Conservation (phyloP, 1,140 invertebrate genomes). For the Tetramorium simillimum region DNA sequence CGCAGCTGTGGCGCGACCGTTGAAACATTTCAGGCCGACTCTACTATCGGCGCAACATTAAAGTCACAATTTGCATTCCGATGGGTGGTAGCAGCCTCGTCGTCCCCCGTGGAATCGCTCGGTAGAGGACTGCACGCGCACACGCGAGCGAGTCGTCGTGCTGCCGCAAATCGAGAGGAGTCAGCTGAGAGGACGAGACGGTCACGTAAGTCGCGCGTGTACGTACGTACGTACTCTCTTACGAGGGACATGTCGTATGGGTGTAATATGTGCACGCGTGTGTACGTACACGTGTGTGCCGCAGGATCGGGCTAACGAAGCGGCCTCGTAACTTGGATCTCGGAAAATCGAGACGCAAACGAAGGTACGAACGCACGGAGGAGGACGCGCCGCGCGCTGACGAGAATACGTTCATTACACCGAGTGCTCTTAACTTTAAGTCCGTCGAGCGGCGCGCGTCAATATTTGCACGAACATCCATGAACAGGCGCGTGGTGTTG, state of each 20-base stretch:
- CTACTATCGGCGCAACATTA: constrained; percentile 39
- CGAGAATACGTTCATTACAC: neutral
- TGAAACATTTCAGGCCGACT: constrained; percentile 63
- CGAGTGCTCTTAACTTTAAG: neutral
- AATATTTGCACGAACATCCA: neutral
- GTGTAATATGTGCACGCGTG: neutral
- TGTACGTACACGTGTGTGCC: neutral
- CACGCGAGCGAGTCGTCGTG: constrained; percentile 52
- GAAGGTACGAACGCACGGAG: neutral
- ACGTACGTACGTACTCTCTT: neutral
- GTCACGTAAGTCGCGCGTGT: constrained; percentile 46
- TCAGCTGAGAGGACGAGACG: constrained; percentile 63
- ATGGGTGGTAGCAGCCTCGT: constrained; percentile 62
- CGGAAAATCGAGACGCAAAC: constrained; percentile 1
- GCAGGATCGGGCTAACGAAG: constrained; percentile 29
- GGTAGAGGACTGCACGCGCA: constrained; percentile 45
- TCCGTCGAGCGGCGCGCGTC: neutral
- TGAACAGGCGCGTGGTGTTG: neutral
- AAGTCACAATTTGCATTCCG: constrained; percentile 71
- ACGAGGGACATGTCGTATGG: constrained; percentile 29
- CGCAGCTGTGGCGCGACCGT: constrained; percentile 46
- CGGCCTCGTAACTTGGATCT: neutral
- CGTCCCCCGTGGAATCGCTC: constrained; percentile 42
- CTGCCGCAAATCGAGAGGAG: constrained; percentile 32
- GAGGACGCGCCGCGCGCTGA: neutral